phyloP scores from a whole-genome alignment of 2,797 vertebrate species.

The Cossypha caffra region DNA sequence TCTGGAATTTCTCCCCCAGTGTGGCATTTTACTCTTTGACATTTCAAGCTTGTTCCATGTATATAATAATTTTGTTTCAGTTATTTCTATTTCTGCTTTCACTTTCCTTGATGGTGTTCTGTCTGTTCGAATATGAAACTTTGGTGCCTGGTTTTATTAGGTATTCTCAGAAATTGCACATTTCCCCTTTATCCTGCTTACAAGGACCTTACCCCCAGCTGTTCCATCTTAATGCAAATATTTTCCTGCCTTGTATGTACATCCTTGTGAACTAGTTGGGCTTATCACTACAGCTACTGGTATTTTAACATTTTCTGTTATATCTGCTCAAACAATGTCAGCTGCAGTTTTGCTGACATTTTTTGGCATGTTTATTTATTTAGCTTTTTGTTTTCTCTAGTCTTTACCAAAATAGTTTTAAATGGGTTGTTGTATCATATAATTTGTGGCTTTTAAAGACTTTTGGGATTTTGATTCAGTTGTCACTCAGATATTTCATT shows the following conservation, averaged over 20 bases:
- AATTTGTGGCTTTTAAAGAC: background rate
- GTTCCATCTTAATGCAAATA: background rate
- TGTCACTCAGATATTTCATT: background rate
- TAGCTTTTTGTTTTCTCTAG: background rate
- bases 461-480: background rate
- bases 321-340: background rate
- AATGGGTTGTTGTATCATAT: background rate
- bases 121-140: background rate
- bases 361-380: background rate
- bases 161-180: background rate
- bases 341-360: background rate
- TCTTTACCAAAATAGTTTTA: background rate
- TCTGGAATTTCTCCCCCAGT: background rate
- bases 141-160: background rate
- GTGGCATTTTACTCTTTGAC: background rate
- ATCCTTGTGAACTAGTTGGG: background rate
- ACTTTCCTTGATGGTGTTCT: background rate
- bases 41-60: background rate
- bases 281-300: background rate
- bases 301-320: background rate
- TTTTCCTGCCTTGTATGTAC: background rate
- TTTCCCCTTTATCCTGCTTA: background rate
- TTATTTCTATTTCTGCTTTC: conserved; percentile 25
- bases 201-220: background rate
- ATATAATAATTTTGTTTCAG: background rate